phyloP scores from a whole-genome alignment of 2,113 vertebrate species.

The Eupsittula cactorum region DNA sequence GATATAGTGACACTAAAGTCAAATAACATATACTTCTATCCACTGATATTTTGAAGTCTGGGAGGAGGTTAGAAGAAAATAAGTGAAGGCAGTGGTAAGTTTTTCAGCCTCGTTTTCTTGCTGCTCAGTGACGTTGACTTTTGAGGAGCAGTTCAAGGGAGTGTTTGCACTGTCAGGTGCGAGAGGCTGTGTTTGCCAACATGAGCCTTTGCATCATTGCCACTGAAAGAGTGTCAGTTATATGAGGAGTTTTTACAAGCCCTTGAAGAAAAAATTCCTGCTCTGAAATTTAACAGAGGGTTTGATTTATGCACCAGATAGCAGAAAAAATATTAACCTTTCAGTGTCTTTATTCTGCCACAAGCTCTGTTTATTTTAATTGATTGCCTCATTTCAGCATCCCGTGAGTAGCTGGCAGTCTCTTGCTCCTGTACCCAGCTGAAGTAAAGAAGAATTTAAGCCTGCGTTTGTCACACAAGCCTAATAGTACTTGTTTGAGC shows the following conservation, averaged over 20 bases:
- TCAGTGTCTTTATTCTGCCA: background rate
- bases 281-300: background rate
- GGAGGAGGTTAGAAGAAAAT: background rate
- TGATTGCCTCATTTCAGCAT: background rate
- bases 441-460: slow-evolving; percentile 18
- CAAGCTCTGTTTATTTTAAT: slow-evolving; percentile 33
- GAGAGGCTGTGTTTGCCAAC: background rate
- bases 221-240: background rate
- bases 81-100: background rate
- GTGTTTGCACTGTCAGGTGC: background rate
- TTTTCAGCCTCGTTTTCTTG: background rate
- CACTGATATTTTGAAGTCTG: background rate
- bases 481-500: background rate
- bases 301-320: slow-evolving; percentile 1
- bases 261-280: background rate
- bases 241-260: background rate
- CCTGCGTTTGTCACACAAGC: slow-evolving; percentile 14
- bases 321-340: slow-evolving; percentile 29
- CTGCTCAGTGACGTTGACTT: background rate
- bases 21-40: background rate
- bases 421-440: background rate
- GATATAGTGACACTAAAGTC: background rate
- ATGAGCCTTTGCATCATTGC: background rate
- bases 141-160: background rate
- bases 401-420: background rate